Conservation (phyloP, 2,888 invertebrate genomes). For the Zelleria hepariella region DNA sequence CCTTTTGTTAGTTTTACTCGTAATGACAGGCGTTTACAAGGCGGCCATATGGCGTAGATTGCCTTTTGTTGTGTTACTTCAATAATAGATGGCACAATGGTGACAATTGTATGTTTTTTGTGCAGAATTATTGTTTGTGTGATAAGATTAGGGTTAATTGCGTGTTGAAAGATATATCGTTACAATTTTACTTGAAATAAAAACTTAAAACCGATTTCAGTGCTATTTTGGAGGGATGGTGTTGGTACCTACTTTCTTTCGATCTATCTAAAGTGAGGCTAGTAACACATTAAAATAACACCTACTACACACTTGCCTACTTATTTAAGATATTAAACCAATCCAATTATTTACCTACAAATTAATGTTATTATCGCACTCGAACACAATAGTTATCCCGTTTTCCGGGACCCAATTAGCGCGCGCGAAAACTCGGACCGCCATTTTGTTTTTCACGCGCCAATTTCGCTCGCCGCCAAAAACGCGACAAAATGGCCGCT, state of each 20-base stretch:
- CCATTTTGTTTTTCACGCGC: background rate
- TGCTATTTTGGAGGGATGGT: too few species aligned
- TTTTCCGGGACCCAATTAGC: background rate
- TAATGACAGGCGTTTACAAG: constrained; percentile 51
- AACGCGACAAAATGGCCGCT: background rate
- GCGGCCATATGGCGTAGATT: constrained; percentile 40
- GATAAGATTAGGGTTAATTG: constrained; percentile 1
- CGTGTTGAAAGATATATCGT: background rate
- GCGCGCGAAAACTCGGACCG: background rate
- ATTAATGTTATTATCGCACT: background rate
- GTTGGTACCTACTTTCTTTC: too few species aligned
- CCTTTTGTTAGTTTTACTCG: constrained; percentile 16
- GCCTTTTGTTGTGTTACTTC: constrained; percentile 20
- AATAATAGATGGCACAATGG: too few species aligned
- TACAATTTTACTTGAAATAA: background rate
- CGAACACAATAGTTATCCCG: background rate
- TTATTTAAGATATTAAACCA: background rate
- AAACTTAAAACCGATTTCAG: too few species aligned
- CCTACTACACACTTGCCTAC: too few species aligned
- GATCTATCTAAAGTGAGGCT: too few species aligned
- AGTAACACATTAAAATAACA: too few species aligned
- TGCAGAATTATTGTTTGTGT: background rate
- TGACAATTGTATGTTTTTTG: background rate
- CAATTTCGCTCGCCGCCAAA: background rate
- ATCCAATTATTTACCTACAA: background rate